Base-by-base conservation (phyloP, 2,888 invertebrate genomes). In the Tenthredo notha region DNA sequence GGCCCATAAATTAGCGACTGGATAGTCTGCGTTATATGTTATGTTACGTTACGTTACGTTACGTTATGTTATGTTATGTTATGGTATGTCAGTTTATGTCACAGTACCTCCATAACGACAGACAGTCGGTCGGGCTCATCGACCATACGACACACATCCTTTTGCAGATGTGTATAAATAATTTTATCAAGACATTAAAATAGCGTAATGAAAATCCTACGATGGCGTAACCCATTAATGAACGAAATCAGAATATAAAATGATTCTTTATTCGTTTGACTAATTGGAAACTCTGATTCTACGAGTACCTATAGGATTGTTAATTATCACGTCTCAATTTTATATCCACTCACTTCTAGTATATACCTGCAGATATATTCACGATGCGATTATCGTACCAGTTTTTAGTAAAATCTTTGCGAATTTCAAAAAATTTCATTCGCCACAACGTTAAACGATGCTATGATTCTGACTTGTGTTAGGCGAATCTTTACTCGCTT, bases 1-100 rank as follows among this genome's bases (percentile, higher is more conserved):
- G 47, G 70, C 25, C 33, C 84, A 84, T 84, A 84, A 84, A 84
- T 84, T 84, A 84, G 50, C 47, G 84, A 50, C 37, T 37, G 54
- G 10, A 18, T 54, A 54, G 70, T 84, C 50, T 50, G 77, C 47
- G 74, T 21, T 9, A n/a, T 15, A 47, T 74, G 21, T 18, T 74
- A 25, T 25, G 43, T 40, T 21, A 74, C 37, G n/a, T n/a, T 37
- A 6, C n/a, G 37, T n/a, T 43, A 40, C 21, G 3, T 12, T 37
- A 72, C 37, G 37, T n/a, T 33, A 33, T 4, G 33, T 33, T 33
- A 33, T 2, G 50, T 37, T 33, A 72, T 37, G 33, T 10, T 67
- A 67, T 67, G 67, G 12, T 29, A 33, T 67, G 33, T 33, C 25
- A 67, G 15, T 29, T 25, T 33, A 33, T 25, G 29, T 25, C 67